Evolutionary conservation across 1,140 invertebrate genomes (phyloP).

Genomic region (Zaprionus camerounensis): DNA sequence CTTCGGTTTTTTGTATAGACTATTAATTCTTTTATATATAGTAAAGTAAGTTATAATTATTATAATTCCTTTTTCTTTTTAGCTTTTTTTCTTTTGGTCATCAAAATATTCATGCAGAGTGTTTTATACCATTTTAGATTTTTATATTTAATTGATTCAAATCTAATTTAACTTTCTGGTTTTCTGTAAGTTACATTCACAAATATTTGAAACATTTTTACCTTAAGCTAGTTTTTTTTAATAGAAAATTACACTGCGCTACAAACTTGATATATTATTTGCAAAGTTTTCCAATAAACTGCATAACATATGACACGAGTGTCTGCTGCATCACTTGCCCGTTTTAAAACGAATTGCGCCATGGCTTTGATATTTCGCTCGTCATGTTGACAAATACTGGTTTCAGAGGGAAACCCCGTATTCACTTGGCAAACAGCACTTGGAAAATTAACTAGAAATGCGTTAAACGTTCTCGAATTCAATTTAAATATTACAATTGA

Average conservation of each 20-base stretch:
- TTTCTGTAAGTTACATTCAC: too few relatives aligned
- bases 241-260: neutral
- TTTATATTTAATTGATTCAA: too few relatives aligned
- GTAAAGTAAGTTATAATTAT: too few relatives aligned
- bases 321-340: neutral
- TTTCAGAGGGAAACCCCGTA: neutral
- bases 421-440: neutral
- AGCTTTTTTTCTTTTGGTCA: too few relatives aligned
- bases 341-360: constrained; percentile 1
- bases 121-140: too few relatives aligned
- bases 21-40: too few relatives aligned
- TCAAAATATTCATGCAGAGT: too few relatives aligned
- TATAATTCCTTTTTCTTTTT: too few relatives aligned
- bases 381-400: constrained; percentile 11
- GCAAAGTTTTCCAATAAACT: neutral
- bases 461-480: neutral
- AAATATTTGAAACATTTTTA: too few relatives aligned
- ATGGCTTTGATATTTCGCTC: constrained; percentile 3
- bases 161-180: too few relatives aligned
- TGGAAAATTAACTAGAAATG: constrained; percentile 16
- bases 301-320: neutral
- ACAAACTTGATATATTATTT: constrained; percentile 1
- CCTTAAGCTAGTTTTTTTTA: neutral
- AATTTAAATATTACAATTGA: constrained; percentile 3
- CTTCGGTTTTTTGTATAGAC: too few relatives aligned